Conservation (phyloP, 2,797 vertebrate genomes). For the Micrastur ruficollis region DNA sequence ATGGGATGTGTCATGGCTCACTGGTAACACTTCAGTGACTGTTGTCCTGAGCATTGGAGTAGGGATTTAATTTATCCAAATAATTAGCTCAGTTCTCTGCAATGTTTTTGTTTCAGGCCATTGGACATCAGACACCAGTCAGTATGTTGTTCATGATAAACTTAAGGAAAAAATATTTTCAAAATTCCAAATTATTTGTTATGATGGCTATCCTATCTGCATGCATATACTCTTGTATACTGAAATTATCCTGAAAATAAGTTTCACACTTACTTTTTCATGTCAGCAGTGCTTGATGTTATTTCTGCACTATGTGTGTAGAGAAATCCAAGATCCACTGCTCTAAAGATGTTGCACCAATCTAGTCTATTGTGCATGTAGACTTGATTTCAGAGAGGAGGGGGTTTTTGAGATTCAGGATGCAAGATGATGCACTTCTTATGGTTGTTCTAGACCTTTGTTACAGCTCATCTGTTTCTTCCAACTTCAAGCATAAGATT, state of each 20-base stretch:
- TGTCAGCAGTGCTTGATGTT: background rate
- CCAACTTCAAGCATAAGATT: background rate
- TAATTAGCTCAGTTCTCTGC: background rate
- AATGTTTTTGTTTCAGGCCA: background rate
- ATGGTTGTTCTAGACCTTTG: background rate
- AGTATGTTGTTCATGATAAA: background rate
- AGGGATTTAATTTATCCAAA: background rate
- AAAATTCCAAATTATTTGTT: background rate
- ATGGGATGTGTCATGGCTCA: background rate
- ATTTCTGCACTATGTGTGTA: background rate
- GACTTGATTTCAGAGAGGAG: background rate
- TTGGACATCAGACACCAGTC: background rate
- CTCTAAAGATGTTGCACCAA: background rate
- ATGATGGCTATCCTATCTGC: background rate
- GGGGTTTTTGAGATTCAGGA: fast-evolving
- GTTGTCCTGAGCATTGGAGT: background rate
- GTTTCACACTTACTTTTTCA: background rate
- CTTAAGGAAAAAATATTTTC: background rate
- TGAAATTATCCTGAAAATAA: background rate
- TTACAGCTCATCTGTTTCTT: background rate
- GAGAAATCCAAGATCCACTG: background rate
- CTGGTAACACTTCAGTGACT: background rate
- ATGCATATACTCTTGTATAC: background rate
- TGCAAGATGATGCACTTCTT: background rate
- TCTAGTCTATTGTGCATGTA: background rate